Conservation (phyloP, 37 sponge, comb jelly and placozoan species). For the Beroe ovata region DNA sequence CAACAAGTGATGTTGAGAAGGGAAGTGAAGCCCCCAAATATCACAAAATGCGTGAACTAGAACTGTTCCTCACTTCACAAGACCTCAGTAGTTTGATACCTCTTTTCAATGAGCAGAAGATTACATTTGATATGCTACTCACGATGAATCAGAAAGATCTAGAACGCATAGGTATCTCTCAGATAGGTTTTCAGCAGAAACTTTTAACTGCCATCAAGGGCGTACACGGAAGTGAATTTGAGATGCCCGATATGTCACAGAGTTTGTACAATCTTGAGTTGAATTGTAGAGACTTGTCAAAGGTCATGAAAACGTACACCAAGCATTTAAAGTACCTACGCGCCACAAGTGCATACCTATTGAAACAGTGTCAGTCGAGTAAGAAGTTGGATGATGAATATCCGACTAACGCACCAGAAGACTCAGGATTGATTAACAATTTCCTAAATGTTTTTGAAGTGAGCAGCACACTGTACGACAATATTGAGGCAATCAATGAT, state of each 20-base stretch:
- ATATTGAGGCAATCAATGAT: constrained; percentile 17
- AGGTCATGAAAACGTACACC: constrained; percentile 45
- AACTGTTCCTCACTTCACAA: constrained; percentile 74
- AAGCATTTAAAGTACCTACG: constrained; percentile 47
- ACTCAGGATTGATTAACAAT: constrained; percentile 20
- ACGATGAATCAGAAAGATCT: constrained; percentile 73
- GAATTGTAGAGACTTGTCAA: constrained; percentile 21
- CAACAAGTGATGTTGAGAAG: background rate
- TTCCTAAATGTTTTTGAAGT: background rate
- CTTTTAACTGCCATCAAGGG: constrained; percentile 69
- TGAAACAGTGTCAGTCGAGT: constrained; percentile 9
- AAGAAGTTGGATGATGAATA: background rate
- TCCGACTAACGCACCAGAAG: constrained; percentile 1
- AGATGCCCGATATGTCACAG: constrained; percentile 68
- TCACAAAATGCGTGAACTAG: constrained; percentile 73
- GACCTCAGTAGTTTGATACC: constrained; percentile 72
- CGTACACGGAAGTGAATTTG: constrained; percentile 73
- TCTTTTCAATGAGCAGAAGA: constrained; percentile 69
- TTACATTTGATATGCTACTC: constrained; percentile 71
- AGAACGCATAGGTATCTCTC: constrained; percentile 71
- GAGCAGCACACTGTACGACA: background rate
- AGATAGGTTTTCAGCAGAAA: constrained; percentile 73
- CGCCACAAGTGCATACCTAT: constrained; percentile 2
- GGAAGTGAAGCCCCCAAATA: background rate
- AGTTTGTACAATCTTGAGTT: constrained; percentile 35